Conservation (phyloP, 2,797 vertebrate genomes). For the Brotula barbata region DNA sequence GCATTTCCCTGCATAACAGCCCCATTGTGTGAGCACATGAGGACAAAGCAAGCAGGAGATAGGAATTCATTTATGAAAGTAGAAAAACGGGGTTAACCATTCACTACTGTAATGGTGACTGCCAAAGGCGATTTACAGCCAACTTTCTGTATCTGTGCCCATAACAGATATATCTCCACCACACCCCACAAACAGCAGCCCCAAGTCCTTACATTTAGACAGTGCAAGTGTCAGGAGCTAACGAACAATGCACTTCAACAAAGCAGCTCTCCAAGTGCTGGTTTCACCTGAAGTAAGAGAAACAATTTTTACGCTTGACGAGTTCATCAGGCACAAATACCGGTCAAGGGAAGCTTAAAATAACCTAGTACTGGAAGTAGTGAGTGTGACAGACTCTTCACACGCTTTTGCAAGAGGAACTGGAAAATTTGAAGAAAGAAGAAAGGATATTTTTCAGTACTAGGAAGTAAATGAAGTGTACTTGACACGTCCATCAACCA, state of each 20-base stretch:
- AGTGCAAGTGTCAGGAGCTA: conserved; percentile 44
- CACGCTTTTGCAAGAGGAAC: not conserved
- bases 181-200: conserved; percentile 49
- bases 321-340: conserved; percentile 10
- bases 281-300: conserved; percentile 12
- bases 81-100: conserved; percentile 38
- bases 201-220: conserved; percentile 29
- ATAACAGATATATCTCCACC: conserved; percentile 60
- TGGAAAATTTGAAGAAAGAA: not conserved
- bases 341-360: not conserved
- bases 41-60: conserved; percentile 25
- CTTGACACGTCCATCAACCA: too few species aligned
- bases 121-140: conserved; percentile 37
- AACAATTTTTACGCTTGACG: not conserved
- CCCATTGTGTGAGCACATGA: not conserved
- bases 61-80: conserved; percentile 36
- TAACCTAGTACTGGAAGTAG: not conserved
- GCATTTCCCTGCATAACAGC: conserved; percentile 5
- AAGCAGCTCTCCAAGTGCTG: conserved; percentile 24
- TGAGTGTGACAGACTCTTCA: not conserved
- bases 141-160: conserved; percentile 33
- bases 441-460: not conserved
- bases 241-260: conserved; percentile 32
- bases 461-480: too few species aligned
- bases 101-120: conserved; percentile 26